Percentiles rank a stretch among this genome's conserved stretches.
phyloP scores from a whole-genome alignment of 2,888 invertebrate genomes.

The Callyntrura guangdongensis region DNA sequence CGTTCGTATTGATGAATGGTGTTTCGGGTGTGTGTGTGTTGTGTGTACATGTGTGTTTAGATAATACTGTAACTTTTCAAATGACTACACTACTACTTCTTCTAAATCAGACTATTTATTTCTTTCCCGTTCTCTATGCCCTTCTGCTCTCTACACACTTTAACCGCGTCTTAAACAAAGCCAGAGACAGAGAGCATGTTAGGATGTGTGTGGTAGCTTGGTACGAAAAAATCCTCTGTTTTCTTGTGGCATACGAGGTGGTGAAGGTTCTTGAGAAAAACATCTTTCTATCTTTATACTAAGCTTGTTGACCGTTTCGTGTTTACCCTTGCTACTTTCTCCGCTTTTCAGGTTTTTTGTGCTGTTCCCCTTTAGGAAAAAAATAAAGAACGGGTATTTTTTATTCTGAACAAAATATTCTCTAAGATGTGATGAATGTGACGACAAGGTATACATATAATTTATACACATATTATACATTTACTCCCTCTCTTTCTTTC shows the following conservation, averaged over 20 bases:
- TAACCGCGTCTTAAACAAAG: not conserved
- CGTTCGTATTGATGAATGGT: conserved; percentile 24
- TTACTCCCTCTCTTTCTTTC: not conserved
- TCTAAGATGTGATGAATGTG: conserved; percentile 56
- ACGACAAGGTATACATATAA: not conserved
- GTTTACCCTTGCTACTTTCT: conserved; percentile 36
- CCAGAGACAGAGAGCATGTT: not conserved
- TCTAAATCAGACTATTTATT: not conserved
- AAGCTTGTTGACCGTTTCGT: conserved; percentile 65
- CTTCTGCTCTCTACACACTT: not conserved
- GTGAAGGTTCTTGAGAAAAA: conserved; percentile 38
- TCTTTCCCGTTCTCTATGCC: not conserved
- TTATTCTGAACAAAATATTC: not conserved
- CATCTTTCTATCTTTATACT: conserved; percentile 9
- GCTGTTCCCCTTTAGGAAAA: conserved; percentile 52
- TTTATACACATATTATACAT: not conserved
- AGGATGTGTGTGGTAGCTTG: not conserved
- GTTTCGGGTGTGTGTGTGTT: not conserved
- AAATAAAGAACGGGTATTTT: not conserved
- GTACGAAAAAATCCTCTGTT: not conserved
- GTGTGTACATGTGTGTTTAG: not conserved
- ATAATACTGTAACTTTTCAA: not conserved
- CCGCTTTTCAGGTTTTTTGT: conserved; percentile 6
- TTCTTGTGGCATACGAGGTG: not conserved
- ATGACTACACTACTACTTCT: not conserved